A percentile compares a stretch with the other conserved stretches of the same genome.
Conservation (phyloP, 2,888 invertebrate genomes). For the Drosophila monieri region DNA sequence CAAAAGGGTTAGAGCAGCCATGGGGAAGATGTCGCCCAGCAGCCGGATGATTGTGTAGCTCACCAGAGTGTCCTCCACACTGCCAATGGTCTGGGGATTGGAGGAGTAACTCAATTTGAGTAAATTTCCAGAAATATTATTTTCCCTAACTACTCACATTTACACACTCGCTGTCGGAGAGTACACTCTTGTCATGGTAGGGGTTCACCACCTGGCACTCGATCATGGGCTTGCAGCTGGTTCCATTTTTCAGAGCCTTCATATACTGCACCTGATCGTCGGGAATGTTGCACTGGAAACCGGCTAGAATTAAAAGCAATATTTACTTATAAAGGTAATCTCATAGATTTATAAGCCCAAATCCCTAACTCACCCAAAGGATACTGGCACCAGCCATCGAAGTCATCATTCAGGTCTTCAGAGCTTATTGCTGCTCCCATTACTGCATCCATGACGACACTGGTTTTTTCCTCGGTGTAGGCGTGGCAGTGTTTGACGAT, state of each 20-base stretch:
- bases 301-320: conserved; percentile 79
- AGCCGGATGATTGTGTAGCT: conserved; percentile 88
- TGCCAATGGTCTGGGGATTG: conserved; percentile 84
- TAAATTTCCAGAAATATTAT: not conserved
- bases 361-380: conserved; percentile 85
- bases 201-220: conserved; percentile 90
- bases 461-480: conserved; percentile 86
- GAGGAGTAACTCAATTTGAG: not conserved
- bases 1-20: conserved; percentile 88
- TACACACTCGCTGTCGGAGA: conserved; percentile 88
- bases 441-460: conserved; percentile 85
- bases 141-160: conserved; percentile 66
- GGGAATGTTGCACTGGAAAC: conserved; percentile 88
- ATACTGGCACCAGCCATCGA: conserved; percentile 88
- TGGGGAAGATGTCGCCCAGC: conserved; percentile 90
- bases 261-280: conserved; percentile 84
- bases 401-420: conserved; percentile 82
- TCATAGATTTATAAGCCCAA: no score
- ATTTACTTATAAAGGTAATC: no score
- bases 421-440: conserved; percentile 84
- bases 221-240: conserved; percentile 87
- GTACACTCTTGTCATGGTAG: conserved; percentile 88
- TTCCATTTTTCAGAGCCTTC: conserved; percentile 77
- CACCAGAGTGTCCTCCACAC: conserved; percentile 89
- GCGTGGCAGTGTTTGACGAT: conserved; percentile 85